Evolutionary conservation across 2,888 invertebrate species (phyloP), one percentile per base, ranked within the genome.

Genomic region (Trichacis sp.): DNA sequence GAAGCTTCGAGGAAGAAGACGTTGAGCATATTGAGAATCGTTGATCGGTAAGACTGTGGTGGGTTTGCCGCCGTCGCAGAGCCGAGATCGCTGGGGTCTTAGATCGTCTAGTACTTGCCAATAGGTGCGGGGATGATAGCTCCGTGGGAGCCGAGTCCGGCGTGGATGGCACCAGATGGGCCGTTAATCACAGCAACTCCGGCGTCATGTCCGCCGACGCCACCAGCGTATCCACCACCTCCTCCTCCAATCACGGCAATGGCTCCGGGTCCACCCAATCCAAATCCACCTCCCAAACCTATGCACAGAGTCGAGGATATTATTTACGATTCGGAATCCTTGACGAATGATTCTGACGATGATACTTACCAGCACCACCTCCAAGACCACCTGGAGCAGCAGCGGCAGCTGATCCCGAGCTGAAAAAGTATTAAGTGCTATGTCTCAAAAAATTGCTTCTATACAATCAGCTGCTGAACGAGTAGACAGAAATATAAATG

Each of bases 151-250:
- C 84, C 84, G 71, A 84, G 83, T 66, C 83, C 84, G 70, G 84
- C 84, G 70, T 84, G 84, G 83, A 84, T 84, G 79, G 82, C 82
- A 69, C 84, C 84, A 74, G 83, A 83, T 67, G 84, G 84, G 77
- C 84, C 84, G 74, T 84, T 84, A 81, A 84, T 84, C 75, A 84
- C 84, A 75, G 84, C 84, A 74, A 84, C 81, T 72, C 84, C 84
- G 76, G 81, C 84, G 63, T 83, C 84, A 75, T 82, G 82, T 73
- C 84, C 84, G 57, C 84, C 84, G 60, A 84, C 77, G 56, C 81
- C 84, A 52, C 82, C 84, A 67, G 75, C 78, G 66, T 81, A 77
- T 65, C 84, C 84, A 57, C 72, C 76, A 63, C 79, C 81, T 63
- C 82, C 79, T 64, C 82, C 79, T 62, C 83, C 83, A 60, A 83